phyloP scores from a whole-genome alignment of 2,797 vertebrate genomes.

The Erethizon dorsatum region DNA sequence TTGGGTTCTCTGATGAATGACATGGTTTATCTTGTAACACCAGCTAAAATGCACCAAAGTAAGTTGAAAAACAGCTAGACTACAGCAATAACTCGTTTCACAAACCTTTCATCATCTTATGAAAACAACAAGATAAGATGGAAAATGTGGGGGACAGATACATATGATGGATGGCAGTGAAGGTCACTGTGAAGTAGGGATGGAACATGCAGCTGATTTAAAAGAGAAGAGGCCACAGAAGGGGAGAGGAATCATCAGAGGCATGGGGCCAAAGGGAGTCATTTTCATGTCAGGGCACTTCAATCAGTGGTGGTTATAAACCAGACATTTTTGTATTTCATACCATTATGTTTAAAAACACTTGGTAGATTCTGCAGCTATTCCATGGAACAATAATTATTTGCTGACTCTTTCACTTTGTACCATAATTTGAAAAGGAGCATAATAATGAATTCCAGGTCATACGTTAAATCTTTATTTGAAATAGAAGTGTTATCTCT shows the following conservation, averaged over 20 bases:
- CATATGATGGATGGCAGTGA: not conserved
- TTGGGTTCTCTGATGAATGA: conserved; percentile 62
- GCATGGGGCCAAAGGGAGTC: not conserved
- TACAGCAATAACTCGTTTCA: conserved; percentile 40
- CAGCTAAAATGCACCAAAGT: conserved; percentile 51
- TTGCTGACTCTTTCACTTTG: conserved; percentile 42
- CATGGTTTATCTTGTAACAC: conserved; percentile 48
- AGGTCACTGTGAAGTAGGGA: not conserved
- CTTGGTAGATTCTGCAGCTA: not conserved
- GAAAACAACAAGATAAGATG: conserved; percentile 65
- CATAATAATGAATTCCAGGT: conserved; percentile 73
- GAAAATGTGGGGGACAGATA: conserved; percentile 21
- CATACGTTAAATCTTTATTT: conserved; percentile 70
- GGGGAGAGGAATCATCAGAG: not conserved
- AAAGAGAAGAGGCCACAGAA: not conserved
- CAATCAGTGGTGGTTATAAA: conserved; percentile 6
- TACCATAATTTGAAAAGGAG: conserved; percentile 45
- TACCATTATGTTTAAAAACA: conserved; percentile 59
- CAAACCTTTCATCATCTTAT: conserved; percentile 72
- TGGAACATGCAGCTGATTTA: not conserved
- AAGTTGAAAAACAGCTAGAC: conserved; percentile 65
- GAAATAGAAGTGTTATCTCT: conserved; percentile 75
- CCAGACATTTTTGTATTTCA: conserved; percentile 44
- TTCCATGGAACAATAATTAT: not conserved
- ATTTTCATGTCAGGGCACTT: conserved; percentile 42